Conservation (phyloP, 2,797 vertebrate genomes). For the Bucorvus abyssinicus region DNA sequence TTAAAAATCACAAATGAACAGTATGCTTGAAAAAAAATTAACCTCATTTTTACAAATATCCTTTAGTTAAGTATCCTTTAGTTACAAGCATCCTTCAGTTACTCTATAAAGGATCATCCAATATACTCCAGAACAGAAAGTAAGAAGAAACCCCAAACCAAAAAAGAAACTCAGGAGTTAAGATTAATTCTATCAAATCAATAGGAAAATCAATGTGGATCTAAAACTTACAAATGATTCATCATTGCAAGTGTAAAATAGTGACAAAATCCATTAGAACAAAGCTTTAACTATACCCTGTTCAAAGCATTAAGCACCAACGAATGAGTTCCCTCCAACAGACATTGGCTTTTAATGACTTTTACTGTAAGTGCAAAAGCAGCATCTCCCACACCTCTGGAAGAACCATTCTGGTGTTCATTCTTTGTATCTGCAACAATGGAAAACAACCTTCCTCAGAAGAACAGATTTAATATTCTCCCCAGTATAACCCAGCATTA, state of each 20-base stretch:
- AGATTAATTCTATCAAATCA: neutral
- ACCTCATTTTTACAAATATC: neutral
- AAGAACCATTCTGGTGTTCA: conserved; percentile 20
- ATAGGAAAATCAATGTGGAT: neutral
- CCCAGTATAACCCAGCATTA: neutral
- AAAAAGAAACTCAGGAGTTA: neutral
- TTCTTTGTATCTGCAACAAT: conserved; percentile 39
- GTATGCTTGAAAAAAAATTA: neutral
- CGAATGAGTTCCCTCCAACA: conserved; percentile 86
- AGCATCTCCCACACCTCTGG: conserved; percentile 69
- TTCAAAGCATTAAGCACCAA: conserved; percentile 89
- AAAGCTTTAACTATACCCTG: conserved; percentile 78
- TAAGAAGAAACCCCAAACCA: neutral
- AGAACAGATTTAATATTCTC: neutral
- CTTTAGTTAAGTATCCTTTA: neutral
- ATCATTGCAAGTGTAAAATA: neutral
- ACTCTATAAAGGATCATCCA: neutral
- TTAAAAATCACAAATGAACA: neutral
- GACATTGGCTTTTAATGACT: conserved; percentile 89
- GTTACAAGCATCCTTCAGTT: neutral
- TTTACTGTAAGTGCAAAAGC: conserved; percentile 81
- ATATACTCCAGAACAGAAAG: neutral
- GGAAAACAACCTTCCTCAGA: conserved; percentile 16
- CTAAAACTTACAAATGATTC: neutral
- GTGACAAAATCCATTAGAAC: neutral